These are phyloP conservation scores for Accipiter cooperii DNA, from an alignment of 2,113 vertebrate species.

Conservation along the genomic window DNA sequence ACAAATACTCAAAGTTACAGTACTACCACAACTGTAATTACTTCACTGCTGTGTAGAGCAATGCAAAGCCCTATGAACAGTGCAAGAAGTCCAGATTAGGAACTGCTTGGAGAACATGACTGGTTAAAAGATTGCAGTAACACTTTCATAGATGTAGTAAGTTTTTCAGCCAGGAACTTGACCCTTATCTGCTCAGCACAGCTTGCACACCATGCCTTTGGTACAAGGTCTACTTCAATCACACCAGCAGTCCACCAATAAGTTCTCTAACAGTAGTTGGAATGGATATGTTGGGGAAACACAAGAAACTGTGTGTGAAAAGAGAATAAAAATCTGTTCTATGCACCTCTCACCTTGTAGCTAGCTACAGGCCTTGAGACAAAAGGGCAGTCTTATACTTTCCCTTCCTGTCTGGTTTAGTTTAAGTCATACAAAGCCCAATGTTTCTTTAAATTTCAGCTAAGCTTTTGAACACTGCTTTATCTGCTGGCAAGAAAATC, in stretches of 20 bases:
- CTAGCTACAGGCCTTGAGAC: not conserved
- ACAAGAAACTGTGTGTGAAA: not conserved
- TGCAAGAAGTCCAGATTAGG: not conserved
- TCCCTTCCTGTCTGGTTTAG: not conserved
- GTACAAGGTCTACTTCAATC: not conserved
- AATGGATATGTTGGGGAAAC: not conserved
- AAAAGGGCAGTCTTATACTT: not conserved
- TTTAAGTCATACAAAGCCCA: not conserved
- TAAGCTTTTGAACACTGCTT: not conserved
- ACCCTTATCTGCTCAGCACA: not conserved
- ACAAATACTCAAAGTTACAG: not conserved
- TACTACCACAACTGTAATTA: not conserved
- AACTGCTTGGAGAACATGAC: not conserved
- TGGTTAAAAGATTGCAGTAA: not conserved
- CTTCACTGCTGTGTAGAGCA: not conserved
- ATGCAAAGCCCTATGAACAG: not conserved
- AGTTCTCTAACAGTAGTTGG: fast-evolving
- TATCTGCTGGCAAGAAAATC: not conserved
- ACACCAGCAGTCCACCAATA: not conserved
- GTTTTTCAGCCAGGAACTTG: not conserved
- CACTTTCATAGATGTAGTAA: not conserved
- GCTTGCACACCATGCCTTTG: not conserved
- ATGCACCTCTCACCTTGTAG: not conserved
- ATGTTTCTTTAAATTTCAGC: not conserved
- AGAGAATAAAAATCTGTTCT: not conserved